These are phyloP conservation scores for Melanotaenia boesemani DNA, from an alignment of 2,797 vertebrate species.

Conservation along the genomic window DNA sequence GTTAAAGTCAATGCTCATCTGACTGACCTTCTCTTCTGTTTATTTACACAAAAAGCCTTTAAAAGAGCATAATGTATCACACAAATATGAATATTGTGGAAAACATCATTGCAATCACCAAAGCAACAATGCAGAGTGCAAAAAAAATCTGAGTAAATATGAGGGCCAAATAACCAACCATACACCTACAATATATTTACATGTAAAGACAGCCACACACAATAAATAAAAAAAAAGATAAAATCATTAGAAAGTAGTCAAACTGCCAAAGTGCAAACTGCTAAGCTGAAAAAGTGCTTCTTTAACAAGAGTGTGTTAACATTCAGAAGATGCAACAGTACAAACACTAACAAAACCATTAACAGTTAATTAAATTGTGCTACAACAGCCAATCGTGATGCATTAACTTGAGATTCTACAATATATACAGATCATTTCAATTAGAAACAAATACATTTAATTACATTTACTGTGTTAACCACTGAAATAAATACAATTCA, in stretches of 20 bases:
- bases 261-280: conserved; percentile 47
- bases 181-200: conserved; percentile 35
- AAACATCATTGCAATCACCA: conserved; percentile 14
- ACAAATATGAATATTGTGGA: conserved; percentile 8
- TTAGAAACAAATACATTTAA: conserved; percentile 28
- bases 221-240: conserved; percentile 5
- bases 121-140: conserved; percentile 30
- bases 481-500: conserved; percentile 57
- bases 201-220: conserved; percentile 3
- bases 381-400: conserved; percentile 5
- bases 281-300: conserved; percentile 50
- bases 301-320: conserved; percentile 1
- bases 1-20: conserved; percentile 24
- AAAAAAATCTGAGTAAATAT: conserved; percentile 22
- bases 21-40: conserved; percentile 21
- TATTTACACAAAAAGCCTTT: conserved; percentile 28
- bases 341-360: conserved; percentile 31
- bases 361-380: conserved; percentile 3
- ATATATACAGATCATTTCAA: conserved; percentile 42
- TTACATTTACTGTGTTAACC: conserved; percentile 31
- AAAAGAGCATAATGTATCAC: conserved; percentile 38
- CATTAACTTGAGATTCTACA: conserved; percentile 24
- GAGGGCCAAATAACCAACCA: background rate
- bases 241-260: conserved; percentile 5
- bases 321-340: conserved; percentile 14